A percentile compares a stretch with the other conserved stretches of the same genome.
phyloP scores from a whole-genome alignment of 1,140 invertebrate species.

The Apis mellifera region DNA sequence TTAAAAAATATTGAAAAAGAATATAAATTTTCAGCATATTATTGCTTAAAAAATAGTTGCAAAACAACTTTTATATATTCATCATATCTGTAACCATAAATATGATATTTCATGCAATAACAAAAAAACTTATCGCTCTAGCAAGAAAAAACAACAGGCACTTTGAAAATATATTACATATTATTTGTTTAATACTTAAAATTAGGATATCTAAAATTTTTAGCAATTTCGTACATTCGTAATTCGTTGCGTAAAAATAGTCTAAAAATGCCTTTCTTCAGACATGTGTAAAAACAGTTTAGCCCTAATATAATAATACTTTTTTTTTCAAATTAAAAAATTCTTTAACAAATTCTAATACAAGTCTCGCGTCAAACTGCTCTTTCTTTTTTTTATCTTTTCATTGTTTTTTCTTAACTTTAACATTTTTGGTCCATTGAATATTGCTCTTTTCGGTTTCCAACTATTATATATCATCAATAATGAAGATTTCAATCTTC shows the following conservation, averaged over 20 bases:
- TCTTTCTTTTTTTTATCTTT: slow-evolving; percentile 5
- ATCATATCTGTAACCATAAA: slow-evolving; percentile 18
- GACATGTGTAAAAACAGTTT: slow-evolving; percentile 32
- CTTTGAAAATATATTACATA: slow-evolving; percentile 58
- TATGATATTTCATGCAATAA: slow-evolving; percentile 20
- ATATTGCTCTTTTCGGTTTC: slow-evolving; percentile 54
- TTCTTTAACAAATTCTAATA: slow-evolving; percentile 24
- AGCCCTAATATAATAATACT: slow-evolving; percentile 56
- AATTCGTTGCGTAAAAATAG: slow-evolving; percentile 47
- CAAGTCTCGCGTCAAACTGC: background rate
- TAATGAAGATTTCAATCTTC: slow-evolving; percentile 28
- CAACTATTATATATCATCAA: slow-evolving; percentile 29
- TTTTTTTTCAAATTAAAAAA: slow-evolving; percentile 51
- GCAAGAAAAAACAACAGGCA: slow-evolving; percentile 35
- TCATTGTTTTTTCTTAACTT: slow-evolving; percentile 28
- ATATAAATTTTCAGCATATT: background rate
- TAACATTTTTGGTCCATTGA: slow-evolving; percentile 63
- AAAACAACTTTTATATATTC: background rate
- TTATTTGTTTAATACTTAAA: slow-evolving; percentile 44
- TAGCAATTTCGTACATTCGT: slow-evolving; percentile 18
- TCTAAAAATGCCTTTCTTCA: slow-evolving; percentile 48
- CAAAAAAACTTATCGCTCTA: slow-evolving; percentile 27
- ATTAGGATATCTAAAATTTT: slow-evolving; percentile 50
- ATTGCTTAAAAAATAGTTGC: slow-evolving; percentile 1
- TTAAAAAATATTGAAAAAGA: background rate